phyloP scores from a whole-genome alignment of 2,113 vertebrate genomes.

The Pterocles orientalis region DNA sequence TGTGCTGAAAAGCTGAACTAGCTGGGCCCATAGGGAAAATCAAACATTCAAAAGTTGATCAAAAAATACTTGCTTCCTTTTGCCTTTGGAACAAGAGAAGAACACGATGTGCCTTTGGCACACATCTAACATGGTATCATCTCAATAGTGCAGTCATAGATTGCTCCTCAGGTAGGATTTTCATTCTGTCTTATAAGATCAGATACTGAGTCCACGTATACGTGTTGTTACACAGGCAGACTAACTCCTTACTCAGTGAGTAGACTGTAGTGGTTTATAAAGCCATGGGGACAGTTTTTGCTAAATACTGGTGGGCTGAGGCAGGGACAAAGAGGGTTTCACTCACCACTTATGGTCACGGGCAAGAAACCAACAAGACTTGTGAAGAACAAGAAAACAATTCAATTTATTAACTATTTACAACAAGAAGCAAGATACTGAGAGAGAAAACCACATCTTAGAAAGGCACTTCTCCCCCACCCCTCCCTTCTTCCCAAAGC shows the following conservation, averaged over 20 bases:
- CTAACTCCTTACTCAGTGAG: background rate
- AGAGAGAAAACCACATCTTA: too few relatives aligned
- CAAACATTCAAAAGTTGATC: background rate
- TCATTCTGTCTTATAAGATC: background rate
- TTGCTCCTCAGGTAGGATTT: background rate
- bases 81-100: background rate
- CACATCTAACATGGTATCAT: background rate
- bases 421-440: too few relatives aligned
- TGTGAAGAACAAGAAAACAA: too few relatives aligned
- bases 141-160: background rate
- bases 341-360: too few relatives aligned
- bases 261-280: background rate
- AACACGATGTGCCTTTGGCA: background rate
- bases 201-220: background rate
- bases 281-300: too few relatives aligned
- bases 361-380: too few relatives aligned
- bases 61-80: background rate
- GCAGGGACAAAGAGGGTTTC: too few relatives aligned
- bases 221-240: background rate
- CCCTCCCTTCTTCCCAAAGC: too few relatives aligned
- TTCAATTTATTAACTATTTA: too few relatives aligned
- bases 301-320: too few relatives aligned
- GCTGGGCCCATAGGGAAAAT: background rate
- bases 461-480: too few relatives aligned
- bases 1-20: background rate